phyloP scores from a whole-genome alignment of 1,140 invertebrate species.

The Metopolophium dirhodum region DNA sequence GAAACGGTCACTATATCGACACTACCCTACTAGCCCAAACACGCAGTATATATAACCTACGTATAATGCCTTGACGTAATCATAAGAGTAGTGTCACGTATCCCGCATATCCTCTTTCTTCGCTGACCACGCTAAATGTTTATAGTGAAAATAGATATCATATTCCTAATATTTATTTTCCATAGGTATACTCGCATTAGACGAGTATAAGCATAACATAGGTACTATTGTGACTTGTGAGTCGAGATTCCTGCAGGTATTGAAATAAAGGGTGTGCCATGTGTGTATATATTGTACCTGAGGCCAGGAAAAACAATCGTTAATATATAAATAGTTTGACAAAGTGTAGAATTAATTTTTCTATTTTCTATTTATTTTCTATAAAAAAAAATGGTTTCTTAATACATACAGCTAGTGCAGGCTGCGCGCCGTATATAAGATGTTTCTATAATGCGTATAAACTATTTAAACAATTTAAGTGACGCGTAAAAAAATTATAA shows the following conservation, averaged over 20 bases:
- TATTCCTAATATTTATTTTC: background rate
- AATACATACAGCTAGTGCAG: no score
- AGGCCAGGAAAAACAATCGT: background rate
- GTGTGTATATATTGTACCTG: no score
- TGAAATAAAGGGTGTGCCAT: no score
- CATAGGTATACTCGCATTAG: background rate
- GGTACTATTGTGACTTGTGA: background rate
- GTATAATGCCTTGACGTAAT: slow-evolving; percentile 1
- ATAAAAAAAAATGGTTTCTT: background rate
- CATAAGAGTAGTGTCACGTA: background rate
- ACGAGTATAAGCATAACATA: background rate
- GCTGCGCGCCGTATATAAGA: no score
- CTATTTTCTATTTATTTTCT: background rate
- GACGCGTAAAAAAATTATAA: no score
- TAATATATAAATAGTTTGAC: background rate
- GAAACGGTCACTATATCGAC: background rate
- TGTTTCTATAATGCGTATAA: no score
- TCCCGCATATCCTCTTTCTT: background rate
- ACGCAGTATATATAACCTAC: background rate
- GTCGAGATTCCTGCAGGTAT: background rate
- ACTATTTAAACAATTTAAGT: background rate
- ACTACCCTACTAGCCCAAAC: background rate
- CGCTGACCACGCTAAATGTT: background rate
- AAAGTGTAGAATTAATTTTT: background rate
- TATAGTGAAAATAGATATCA: slow-evolving; percentile 5